Base-by-base conservation (phyloP, 2,113 vertebrate species). In the Camelus bactrianus region DNA sequence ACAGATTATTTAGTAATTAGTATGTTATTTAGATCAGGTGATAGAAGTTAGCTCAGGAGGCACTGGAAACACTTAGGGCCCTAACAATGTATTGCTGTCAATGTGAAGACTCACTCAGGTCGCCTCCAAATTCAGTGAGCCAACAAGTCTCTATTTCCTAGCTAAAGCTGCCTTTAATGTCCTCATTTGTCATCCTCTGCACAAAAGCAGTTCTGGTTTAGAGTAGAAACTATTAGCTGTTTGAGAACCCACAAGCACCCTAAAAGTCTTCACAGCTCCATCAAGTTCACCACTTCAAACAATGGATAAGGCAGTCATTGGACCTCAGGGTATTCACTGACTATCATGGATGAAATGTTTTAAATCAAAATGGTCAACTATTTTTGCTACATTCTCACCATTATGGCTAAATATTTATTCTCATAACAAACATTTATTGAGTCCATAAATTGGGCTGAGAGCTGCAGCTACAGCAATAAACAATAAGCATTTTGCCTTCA, bases 341-440 rank as follows among this genome's bases (percentile, higher is more conserved):
- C 16, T 62, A 35, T 77, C 84, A 76, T 20, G 24, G 22, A 77
- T 73, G 52, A 77, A 93, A 73, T 7, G 5, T 79, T 93, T 81
- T 54, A 85, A 93, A 81, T 70, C 35, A 90, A 92, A 95, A 70
- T 12, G 32, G 26, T 64, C 70, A 84, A 13, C 35, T 62, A 58
- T 38, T 89, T 89, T 80, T 56, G 73, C n/a, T 72, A 52, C 10
- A 86, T 46, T 90, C n/a, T 82, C 26, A 82, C 16, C 46, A 82
- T 90, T 77, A 38, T 46, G 17, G 65, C 58, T 89, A 96, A 89
- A 91, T 75, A 84, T 83, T 91, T 93, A 92, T 90, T 92, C 38
- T 86, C 8, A 83, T 42, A 60, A 54, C 75, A 92, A 82, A 96
- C 15, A 77, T 73, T 93, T 95, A 92, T 26, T 76, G 65, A 81